Base-by-base conservation (phyloP, 1,140 invertebrate genomes). In the Heterodera schachtii region DNA sequence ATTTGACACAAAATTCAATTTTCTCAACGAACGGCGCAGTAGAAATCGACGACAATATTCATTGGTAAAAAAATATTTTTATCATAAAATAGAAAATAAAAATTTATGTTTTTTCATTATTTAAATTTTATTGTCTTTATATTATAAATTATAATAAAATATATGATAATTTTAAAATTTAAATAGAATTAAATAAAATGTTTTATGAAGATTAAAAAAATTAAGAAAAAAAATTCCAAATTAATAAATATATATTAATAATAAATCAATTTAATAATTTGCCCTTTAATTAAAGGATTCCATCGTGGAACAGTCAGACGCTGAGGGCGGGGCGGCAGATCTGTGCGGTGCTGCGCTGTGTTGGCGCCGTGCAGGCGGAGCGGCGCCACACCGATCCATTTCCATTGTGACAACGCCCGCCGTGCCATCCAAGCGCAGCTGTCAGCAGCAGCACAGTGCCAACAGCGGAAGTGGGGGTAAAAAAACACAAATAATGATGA, bases 1-100 rank as follows among this genome's bases (percentile, higher is more conserved):
- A 69, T 86, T 86, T 41, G 85, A 86, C 66, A 86, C 82, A 57
- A 86, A 86, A 73, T 86, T 86, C 74, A 86, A 86, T 74, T 86
- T 78, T 78, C 73, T 87, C 47, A 79, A 71, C 31, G 80, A 79
- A 47, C 70, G n/a, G 31, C 76, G 19, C 13, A 31, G 31, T 31
- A 31, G 47, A 70, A 70, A 47, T 46, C 21, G 64, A 9, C 60
- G 77, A 19, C 64, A 49, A 70, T 78, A 78, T 64, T 78, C 77
- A 11, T 43, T 78, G 31, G 77, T 64, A 46, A 19, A 9, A 8
- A 66, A 31, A 16, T 19, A 19, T 75, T 49, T 16, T 49, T 44
- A 31, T 31, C 31, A 31, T 31, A 31, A 31, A 31, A 31, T 31
- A 31, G 31, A n/a, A n/a, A n/a, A 31, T 31, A 31, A 31, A 0